A percentile compares a stretch with the other conserved stretches of the same genome.
Evolutionary conservation across 2,888 invertebrate genomes (phyloP).

Genomic region (Tenthredo scrophulariae): DNA sequence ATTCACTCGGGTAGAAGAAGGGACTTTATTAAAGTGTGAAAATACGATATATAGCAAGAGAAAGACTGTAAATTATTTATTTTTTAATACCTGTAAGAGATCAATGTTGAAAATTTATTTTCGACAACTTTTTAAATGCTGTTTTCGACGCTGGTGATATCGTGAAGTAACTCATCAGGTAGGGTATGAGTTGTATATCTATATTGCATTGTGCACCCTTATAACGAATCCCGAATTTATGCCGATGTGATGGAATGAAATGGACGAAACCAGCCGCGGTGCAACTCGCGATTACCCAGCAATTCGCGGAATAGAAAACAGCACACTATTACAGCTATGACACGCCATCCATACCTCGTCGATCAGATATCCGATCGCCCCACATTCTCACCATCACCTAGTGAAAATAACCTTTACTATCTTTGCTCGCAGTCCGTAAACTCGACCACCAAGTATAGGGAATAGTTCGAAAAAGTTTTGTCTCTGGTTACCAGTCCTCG

Average conservation of each 20-base stretch:
- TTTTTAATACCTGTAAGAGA: slow-evolving; percentile 14
- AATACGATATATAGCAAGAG: too few relatives aligned
- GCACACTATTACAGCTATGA: slow-evolving; percentile 52
- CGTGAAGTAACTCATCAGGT: slow-evolving; percentile 26
- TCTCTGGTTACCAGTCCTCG: slow-evolving; percentile 54
- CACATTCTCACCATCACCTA: slow-evolving; percentile 61
- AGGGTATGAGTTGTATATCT: neutral
- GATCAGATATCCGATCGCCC: slow-evolving; percentile 68
- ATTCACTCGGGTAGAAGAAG: neutral
- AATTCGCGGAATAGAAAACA: slow-evolving; percentile 13
- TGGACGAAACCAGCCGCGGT: neutral
- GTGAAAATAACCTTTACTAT: slow-evolving; percentile 42
- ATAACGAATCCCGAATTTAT: neutral
- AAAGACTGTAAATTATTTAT: slow-evolving; percentile 33
- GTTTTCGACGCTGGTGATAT: slow-evolving; percentile 14
- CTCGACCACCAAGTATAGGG: slow-evolving; percentile 55
- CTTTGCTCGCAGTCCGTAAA: slow-evolving; percentile 13
- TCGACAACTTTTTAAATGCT: slow-evolving; percentile 6
- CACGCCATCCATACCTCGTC: slow-evolving; percentile 59
- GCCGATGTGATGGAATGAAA: neutral
- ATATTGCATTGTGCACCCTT: neutral
- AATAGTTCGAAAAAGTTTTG: slow-evolving; percentile 54
- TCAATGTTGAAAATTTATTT: neutral
- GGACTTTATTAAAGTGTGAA: neutral
- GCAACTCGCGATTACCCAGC: neutral